Evolutionary conservation across 1,140 invertebrate species (phyloP).

Genomic region (Tribolium madens): DNA sequence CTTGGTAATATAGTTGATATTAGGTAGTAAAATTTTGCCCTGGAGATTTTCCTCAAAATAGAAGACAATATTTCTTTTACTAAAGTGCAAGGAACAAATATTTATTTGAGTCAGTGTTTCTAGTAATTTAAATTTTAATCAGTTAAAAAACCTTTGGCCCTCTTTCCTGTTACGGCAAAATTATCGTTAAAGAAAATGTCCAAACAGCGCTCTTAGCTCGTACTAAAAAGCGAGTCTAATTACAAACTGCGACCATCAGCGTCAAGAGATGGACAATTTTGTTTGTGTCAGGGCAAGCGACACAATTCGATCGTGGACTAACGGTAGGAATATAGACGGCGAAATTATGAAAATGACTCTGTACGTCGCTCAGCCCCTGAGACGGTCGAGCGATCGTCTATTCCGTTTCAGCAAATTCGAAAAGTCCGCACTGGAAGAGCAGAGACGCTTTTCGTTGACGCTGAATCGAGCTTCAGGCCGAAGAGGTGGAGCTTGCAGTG

Average conservation of each 20-base stretch:
- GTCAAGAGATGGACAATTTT: slow-evolving; percentile 43
- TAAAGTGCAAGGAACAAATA: neutral
- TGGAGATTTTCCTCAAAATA: too few species aligned
- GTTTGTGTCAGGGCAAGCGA: slow-evolving; percentile 39
- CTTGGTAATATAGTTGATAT: too few species aligned
- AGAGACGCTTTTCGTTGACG: neutral
- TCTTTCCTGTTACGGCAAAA: neutral
- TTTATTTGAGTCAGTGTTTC: neutral
- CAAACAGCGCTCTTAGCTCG: neutral
- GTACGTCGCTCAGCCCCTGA: slow-evolving; percentile 45
- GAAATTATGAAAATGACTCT: slow-evolving; percentile 42
- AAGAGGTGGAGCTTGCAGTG: slow-evolving; percentile 59
- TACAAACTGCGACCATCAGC: slow-evolving; percentile 18
- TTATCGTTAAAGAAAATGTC: slow-evolving; percentile 1
- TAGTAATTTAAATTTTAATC: neutral
- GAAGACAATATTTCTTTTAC: too few species aligned
- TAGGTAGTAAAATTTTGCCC: too few species aligned
- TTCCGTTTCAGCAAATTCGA: slow-evolving; percentile 21
- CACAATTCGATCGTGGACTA: slow-evolving; percentile 43
- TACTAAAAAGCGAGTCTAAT: slow-evolving; percentile 18
- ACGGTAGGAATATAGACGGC: slow-evolving; percentile 43
- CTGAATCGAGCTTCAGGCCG: slow-evolving; percentile 31
- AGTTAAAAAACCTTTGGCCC: neutral
- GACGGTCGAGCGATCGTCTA: slow-evolving; percentile 41
- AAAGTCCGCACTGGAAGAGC: neutral